Evolutionary conservation across 2,113 vertebrate species (phyloP), one percentile per base, ranked within the genome.

Genomic region (Gobiocypris rarus): DNA sequence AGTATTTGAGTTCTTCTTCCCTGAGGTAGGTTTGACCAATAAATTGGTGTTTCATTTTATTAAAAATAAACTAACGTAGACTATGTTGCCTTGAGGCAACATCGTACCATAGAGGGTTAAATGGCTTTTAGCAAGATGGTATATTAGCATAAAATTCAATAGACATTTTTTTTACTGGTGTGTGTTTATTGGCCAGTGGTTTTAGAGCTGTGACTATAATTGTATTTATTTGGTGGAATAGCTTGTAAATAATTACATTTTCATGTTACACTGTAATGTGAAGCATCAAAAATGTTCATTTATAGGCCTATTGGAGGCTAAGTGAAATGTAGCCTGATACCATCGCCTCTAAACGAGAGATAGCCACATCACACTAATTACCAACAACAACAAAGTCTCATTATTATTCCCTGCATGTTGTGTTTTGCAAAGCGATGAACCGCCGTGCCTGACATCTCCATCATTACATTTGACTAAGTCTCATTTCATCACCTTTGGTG

Each of bases 401-500:
- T 75, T 75, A 41, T 70, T 28, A 52, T 75, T 52, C 43, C 48
- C 15, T 9, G 8, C 48, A 19, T 31, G 43, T 52, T 3, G 19
- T 41, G 34, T 70, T 38, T 41, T 75, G 45, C 73, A 19, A 52
- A 31, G 73, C 15, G 8, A 52, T 52, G 73, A 52, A 9, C 73
- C 3, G 1, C 26, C 45, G 3, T 15, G 9, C 50, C 73, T 52
- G 43, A 52, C 48, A 52, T 52, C 73, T 52, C 73, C 73, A 75
- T 70, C 67, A 41, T 75, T 75, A 52, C 7, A 6, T 75, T 52
- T 75, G 73, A 75, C 48, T 75, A 48, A 75, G 26, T 75, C 73
- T 75, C 73, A 19, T 75, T 75, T 52, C 8, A 52, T 75, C 26
- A 75, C 45, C 26, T 52, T 31, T 75, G 73, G 45, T 50, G 73